These are phyloP conservation scores for Cylloceria caligata DNA, from an alignment of 2,888 invertebrate genomes.

Conservation along the genomic window DNA sequence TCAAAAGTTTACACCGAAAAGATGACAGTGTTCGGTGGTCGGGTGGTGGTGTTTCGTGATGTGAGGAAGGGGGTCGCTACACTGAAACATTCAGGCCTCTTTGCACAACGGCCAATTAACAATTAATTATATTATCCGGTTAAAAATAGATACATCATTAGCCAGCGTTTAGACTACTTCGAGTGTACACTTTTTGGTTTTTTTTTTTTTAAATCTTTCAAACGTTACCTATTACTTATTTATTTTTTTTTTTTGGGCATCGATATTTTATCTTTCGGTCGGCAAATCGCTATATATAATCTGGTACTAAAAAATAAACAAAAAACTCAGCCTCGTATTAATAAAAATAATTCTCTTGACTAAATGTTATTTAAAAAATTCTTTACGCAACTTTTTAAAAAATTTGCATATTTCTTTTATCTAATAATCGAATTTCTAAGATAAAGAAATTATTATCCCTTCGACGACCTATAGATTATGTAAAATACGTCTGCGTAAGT, in stretches of 20 bases:
- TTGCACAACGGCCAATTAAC: constrained; percentile 79
- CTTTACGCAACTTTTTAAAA: background rate
- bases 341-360: constrained; percentile 18
- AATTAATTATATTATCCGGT: constrained; percentile 75
- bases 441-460: constrained; percentile 9
- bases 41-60: constrained; percentile 81
- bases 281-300: constrained; percentile 27
- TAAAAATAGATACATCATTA: constrained; percentile 65
- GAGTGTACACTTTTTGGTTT: constrained; percentile 48
- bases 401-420: background rate
- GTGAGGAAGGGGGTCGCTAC: constrained; percentile 83
- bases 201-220: constrained; percentile 39
- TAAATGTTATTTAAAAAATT: no score
- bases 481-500: constrained; percentile 43
- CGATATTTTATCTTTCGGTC: constrained; percentile 40
- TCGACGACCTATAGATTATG: constrained; percentile 43
- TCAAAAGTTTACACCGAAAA: constrained; percentile 81
- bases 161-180: constrained; percentile 62
- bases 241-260: constrained; percentile 33
- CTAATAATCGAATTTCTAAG: constrained; percentile 8
- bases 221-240: constrained; percentile 11
- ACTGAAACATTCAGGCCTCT: constrained; percentile 83
- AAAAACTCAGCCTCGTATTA: constrained; percentile 14
- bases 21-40: constrained; percentile 83
- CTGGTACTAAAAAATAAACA: constrained; percentile 9